These are phyloP conservation scores for Tragelaphus imberbis DNA, from an alignment of 2,113 vertebrate species.

Conservation along the genomic window DNA sequence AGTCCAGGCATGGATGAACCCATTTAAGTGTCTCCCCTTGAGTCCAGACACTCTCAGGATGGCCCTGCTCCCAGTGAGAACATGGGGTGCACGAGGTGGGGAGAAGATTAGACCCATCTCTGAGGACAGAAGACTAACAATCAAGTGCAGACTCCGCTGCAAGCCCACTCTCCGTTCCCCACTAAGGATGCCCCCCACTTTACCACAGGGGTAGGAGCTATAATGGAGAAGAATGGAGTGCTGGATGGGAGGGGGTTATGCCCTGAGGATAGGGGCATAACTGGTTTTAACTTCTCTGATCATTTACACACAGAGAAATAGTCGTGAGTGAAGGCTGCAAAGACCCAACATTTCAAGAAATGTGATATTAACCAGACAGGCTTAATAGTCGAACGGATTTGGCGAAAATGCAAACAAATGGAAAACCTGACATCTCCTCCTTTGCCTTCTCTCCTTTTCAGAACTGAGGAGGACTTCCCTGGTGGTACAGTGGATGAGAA, in stretches of 20 bases:
- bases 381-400: fast-evolving
- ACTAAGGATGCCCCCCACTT: neutral
- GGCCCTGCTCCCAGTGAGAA: fast-evolving
- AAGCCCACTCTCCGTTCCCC: fast-evolving
- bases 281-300: neutral
- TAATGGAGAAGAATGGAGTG: neutral
- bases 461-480: neutral
- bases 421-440: neutral
- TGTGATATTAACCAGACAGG: neutral
- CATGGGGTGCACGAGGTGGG: fast-evolving
- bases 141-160: no score
- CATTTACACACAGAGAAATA: fast-evolving
- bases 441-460: neutral
- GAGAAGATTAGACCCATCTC: neutral
- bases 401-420: fast-evolving
- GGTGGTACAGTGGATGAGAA: neutral
- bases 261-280: fast-evolving
- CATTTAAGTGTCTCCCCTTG: neutral
- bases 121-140: fast-evolving
- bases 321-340: neutral
- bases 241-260: fast-evolving
- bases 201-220: fast-evolving
- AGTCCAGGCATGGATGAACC: neutral
- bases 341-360: neutral
- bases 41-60: no score